Evolutionary conservation across 2,888 invertebrate genomes (phyloP), one percentile per base, ranked within the genome.

Genomic region (Microchrysa polita): DNA sequence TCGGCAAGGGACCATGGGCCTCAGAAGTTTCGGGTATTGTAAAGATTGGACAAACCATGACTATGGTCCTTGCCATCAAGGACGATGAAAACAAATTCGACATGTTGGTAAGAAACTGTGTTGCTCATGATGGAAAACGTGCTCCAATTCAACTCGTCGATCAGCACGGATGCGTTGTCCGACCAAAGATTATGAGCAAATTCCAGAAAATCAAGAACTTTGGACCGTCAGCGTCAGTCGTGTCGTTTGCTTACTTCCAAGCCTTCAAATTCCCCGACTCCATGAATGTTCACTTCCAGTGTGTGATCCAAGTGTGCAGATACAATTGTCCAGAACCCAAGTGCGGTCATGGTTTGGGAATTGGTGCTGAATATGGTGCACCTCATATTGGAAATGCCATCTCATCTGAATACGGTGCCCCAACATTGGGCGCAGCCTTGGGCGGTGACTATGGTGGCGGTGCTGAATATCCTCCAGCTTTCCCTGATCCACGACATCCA

Each of bases 121-220:
- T 96, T 22, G 96, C 96, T 53, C 96, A 96, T 81, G 96, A 96
- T 80, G 96, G 96, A 69, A 96, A 96, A 84, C 89, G 95, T 75
- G 94, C 95, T 48, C 96, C 96, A 4, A 96, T 96, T 78, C 95
- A 96, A 84, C 86, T 96, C 77, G 96, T 96, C 34, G 96, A 96
- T 83, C 95, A 96, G 82, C 93, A 94, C 79, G 96, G 96, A 71
- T 96, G 96, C 83, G 96, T 96, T 10, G 95, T 95, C 2, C 87
- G 96, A 79, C 96, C 95, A 7, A 96, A 96, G 86, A 95, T 96
- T 78, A 96, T 96, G 96, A 93, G 93, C 80, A 93, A 93, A 84
- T 96, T 96, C 92, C 95, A 96, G 81, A 96, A 96, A 86, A 95
- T 96, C 78, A 96, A 96, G 87, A 96, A 96, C 88, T 96, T 96